Base-by-base conservation (phyloP, 2,888 invertebrate species). In the Petrophora chlorosata region DNA sequence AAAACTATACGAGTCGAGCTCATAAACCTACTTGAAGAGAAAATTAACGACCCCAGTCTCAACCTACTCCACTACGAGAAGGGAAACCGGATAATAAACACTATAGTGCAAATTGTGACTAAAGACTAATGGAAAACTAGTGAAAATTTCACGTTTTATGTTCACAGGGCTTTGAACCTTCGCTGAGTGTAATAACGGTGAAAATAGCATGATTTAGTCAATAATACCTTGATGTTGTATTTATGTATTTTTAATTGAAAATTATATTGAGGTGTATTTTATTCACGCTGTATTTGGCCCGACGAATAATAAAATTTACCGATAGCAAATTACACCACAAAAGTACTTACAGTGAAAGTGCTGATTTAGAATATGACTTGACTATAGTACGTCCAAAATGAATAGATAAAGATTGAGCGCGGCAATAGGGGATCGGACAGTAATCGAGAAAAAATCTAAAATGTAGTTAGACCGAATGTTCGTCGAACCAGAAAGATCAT, bases 1-100 rank as follows among this genome's bases (percentile, higher is more conserved):
- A 95, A 96, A 82, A 93, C 94, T 39, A 93, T 97, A 64, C 90
- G 96, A 58, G 85, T 91, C 5, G 96, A 97, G 73, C 80, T 97
- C 16, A 92, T 95, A 47, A 93, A 94, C 66, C 85, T 97, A 53
- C 82, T 97, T 48, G 95, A 96, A 77, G 94, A 95, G 70, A 97
- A 97, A 86, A 97, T 97, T 61, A 93, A 94, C 60, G 95, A 96
- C 75, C 97, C 97, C 0, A 91, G 94, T 48, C 84, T 96, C 34
- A 94, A 96, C 82, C 78, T 96, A 28, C 70, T 94, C 35, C 93
- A 95, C 69, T 93, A 95, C 71, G 93, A 94, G 43, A 94, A 94
- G 67, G 95, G 95, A 12, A 94, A 93, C 65, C 92, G 91, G 70
- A 94, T 96, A 51, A 95, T 96, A 59, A 91, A 93, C 51, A 95